Base-by-base conservation (phyloP, 2,888 invertebrate genomes). In the Temnothorax unifasciatus region DNA sequence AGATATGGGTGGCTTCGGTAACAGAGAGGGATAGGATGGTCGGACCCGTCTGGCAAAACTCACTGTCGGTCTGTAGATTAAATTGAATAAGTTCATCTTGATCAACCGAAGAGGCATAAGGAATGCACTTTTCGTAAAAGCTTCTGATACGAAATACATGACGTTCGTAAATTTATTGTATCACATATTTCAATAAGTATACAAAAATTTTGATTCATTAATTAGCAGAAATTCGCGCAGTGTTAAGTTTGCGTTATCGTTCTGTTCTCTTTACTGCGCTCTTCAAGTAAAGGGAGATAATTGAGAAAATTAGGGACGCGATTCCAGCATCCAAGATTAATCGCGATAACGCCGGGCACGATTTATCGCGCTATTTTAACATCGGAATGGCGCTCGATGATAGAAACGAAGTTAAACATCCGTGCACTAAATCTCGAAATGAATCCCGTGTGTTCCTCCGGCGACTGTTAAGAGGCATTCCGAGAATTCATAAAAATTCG, bases 401-500 rank as follows among this genome's bases (percentile, higher is more conserved):
- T 52, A 68, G 25, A 68, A 52, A 8, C 21, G 38, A 66, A 54
- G 41, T 68, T 29, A 77, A 77, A 66, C 3, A 52, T 25, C 4
- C 50, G 63, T 21, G 75, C 68, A 68, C 25, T 77, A 75, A 75
- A 75, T 75, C 34, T 75, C 21, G 13, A 75, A 64, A 59, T 54
- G 69, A 54, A 76, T 76, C 21, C 13, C 76, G n/a, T 29, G 54
- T 68, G 41, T 52, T 82, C 15, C 63, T 25, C 21, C 21, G 15
- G 25, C 25, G 57, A 54, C 38, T 41, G 63, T 82, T 75, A 52
- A 82, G 82, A n/a, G 18, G 18, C 29, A 50, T 74, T 76, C 50
- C 25, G 52, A 52, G 54, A 76, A 64, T 73, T 69, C 47, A 64
- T 61, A 69, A 73, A 73, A 81, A 81, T 81, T 61, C 38, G 73